Percentiles rank a stretch among this genome's conserved stretches.
phyloP scores from a whole-genome alignment of 53 echinoderm and acorn worm species.

The Apostichopus leukothele region DNA sequence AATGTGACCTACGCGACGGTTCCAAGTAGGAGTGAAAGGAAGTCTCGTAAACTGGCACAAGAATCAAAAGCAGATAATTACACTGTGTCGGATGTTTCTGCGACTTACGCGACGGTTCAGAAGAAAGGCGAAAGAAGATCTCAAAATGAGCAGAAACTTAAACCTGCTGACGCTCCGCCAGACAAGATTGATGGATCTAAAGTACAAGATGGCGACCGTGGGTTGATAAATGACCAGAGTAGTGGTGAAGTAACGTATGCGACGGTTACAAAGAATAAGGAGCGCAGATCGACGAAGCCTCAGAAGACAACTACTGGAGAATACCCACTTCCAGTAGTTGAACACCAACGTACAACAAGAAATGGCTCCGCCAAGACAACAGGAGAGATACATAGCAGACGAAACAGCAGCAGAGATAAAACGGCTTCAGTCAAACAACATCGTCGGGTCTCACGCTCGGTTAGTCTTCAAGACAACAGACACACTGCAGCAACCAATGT shows the following conservation, averaged over 20 bases:
- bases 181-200: no score
- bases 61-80: no score
- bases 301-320: neutral
- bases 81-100: no score
- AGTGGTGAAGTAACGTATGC: neutral
- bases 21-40: neutral
- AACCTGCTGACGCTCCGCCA: no score
- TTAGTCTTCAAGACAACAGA: neutral
- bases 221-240: neutral
- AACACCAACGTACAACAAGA: no score
- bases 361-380: no score
- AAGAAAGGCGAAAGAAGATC: neutral
- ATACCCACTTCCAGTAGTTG: no score
- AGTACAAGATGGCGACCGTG: no score
- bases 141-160: neutral
- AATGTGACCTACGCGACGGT: neutral
- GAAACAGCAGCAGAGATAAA: no score
- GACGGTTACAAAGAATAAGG: neutral
- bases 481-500: no score
- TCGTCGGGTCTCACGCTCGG: neutral
- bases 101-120: neutral
- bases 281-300: neutral
- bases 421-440: neutral
- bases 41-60: no score
- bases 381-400: no score